phyloP scores from a whole-genome alignment of 2,113 vertebrate species.

The Hippotragus niger region DNA sequence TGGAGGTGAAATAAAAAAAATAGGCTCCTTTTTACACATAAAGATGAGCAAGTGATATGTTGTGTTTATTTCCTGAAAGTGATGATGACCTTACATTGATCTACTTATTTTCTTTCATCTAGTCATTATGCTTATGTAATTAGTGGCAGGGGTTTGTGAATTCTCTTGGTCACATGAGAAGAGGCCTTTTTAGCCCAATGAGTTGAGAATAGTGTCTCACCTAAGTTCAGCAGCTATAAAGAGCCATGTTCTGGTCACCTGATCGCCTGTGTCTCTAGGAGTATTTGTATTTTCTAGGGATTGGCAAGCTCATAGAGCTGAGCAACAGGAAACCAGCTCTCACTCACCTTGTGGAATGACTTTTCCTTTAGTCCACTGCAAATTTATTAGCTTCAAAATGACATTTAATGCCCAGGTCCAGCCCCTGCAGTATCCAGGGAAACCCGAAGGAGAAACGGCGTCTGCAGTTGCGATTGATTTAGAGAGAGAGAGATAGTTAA shows the following conservation, averaged over 20 bases:
- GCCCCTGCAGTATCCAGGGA: no score
- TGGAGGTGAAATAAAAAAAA: not conserved
- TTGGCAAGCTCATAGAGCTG: not conserved
- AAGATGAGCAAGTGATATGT: not conserved
- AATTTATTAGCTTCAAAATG: constrained; percentile 14
- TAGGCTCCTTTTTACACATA: not conserved
- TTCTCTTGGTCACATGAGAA: not conserved
- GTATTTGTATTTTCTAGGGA: not conserved
- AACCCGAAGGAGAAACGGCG: no score
- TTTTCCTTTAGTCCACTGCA: not conserved
- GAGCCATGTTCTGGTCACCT: not conserved
- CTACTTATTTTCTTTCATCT: not conserved
- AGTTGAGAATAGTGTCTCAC: not conserved
- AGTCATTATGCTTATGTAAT: not conserved
- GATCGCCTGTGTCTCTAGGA: not conserved
- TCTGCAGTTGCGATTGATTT: no score
- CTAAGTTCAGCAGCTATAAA: not conserved
- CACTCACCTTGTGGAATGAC: not conserved
- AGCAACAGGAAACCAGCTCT: not conserved
- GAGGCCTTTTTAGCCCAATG: not conserved
- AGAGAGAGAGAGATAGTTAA: no score
- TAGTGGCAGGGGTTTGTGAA: not conserved
- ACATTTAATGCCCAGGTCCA: not conserved
- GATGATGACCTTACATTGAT: not conserved
- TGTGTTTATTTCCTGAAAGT: not conserved